Conservation (phyloP, 2,797 vertebrate genomes). For the Alectoris magna region DNA sequence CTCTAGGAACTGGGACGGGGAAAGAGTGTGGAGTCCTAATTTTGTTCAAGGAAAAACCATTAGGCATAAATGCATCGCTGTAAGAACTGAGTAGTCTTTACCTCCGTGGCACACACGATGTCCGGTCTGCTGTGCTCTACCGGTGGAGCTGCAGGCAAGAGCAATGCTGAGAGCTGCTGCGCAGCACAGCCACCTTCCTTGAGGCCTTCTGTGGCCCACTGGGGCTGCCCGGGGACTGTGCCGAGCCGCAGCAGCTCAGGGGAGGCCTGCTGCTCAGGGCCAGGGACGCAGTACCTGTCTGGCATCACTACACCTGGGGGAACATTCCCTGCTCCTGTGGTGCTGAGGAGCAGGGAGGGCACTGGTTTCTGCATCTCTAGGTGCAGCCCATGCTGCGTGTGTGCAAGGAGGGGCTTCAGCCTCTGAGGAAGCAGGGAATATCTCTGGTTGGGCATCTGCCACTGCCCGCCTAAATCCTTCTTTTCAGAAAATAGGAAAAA, state of each 20-base stretch:
- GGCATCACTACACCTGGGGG: neutral
- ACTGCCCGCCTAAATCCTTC: neutral
- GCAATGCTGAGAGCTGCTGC: neutral
- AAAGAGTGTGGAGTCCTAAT: neutral
- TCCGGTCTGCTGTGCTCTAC: slow-evolving; percentile 52
- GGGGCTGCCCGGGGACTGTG: neutral
- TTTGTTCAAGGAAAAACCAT: neutral
- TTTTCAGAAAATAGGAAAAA: neutral
- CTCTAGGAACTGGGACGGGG: slow-evolving; percentile 66
- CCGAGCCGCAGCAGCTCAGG: neutral
- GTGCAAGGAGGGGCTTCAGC: fast-evolving
- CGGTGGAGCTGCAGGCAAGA: neutral
- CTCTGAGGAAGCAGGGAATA: neutral
- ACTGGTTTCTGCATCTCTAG: neutral
- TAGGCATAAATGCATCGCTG: neutral
- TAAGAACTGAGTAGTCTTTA: slow-evolving; percentile 19
- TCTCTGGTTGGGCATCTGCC: neutral
- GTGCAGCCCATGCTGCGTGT: neutral
- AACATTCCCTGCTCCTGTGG: neutral
- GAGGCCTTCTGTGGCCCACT: too few relatives aligned
- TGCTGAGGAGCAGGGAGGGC: neutral
- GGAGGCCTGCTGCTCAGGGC: neutral
- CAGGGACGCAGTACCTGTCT: neutral
- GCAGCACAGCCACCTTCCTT: neutral
- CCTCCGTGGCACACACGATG: slow-evolving; percentile 73